Conservation (phyloP, 2,888 invertebrate species). For the Eumacrocentrus americanus region DNA sequence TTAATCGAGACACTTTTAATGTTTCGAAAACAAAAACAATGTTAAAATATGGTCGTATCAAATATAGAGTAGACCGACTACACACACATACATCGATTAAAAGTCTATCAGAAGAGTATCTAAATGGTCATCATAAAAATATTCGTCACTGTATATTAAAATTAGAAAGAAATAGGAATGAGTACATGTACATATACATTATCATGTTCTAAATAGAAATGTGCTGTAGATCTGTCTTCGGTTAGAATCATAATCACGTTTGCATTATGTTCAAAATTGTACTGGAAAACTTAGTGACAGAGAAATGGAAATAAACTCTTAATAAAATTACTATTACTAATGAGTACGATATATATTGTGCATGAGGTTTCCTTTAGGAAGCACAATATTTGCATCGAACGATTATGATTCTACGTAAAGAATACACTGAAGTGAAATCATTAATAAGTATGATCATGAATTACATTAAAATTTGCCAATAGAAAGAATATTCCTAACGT, state of each 20-base stretch:
- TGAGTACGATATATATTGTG: too few species aligned
- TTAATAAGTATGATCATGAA: not conserved
- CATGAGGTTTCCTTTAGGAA: too few species aligned
- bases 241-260: constrained; percentile 12
- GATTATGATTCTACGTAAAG: constrained; percentile 6
- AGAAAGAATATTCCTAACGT: not conserved
- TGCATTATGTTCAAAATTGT: too few species aligned
- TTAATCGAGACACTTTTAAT: not conserved
- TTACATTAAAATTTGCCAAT: not conserved
- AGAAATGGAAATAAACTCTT: not conserved
- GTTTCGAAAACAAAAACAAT: not conserved
- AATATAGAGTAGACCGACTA: constrained; percentile 2
- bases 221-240: not conserved
- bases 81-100: not conserved
- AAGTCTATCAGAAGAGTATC: not conserved
- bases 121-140: not conserved
- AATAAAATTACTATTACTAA: too few species aligned
- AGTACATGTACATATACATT: not conserved
- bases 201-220: not conserved
- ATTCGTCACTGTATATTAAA: not conserved
- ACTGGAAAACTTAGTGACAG: too few species aligned
- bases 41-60: constrained; percentile 1
- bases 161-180: not conserved
- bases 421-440: not conserved
- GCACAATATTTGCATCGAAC: not conserved